Evolutionary conservation across 2,797 vertebrate species (phyloP), one percentile per base, ranked within the genome.

Genomic region (Limnodromus scolopaceus): DNA sequence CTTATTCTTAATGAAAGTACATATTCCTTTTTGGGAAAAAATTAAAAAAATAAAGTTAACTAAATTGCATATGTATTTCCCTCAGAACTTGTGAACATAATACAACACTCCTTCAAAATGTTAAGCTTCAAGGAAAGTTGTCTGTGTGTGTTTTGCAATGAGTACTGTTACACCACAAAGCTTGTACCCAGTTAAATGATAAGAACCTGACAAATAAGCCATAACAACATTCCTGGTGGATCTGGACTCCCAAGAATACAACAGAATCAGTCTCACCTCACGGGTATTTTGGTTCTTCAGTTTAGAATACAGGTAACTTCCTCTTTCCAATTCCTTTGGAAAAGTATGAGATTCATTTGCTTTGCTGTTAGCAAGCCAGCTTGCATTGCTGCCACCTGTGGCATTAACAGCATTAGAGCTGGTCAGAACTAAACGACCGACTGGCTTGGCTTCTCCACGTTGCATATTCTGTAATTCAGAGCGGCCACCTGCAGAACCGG

Each of bases 261-360:
- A 79, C 10, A 93, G 22, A 74, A 74, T 25, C 17, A 1, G 46
- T 77, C 98, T 98, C 97, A 98, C 98, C 98, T 98, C 98, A 51
- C 97, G 98, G 8, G 84, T 79, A 74, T 94, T 97, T 81, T 97
- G 97, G 48, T 82, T 97, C 65, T 94, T 92, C 93, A 96, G 84
- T 77, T 96, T 98, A 60, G 97, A 98, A 94, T 97, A 97, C 85
- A 98, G 80, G 87, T 95, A 97, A 38, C 89, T 95, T 83, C 96
- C 97, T 91, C 68, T 94, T 83, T 96, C 97, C 1, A 17, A 6
- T 9, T 98, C 97, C 95, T 89, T 98, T 0, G 38, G 23, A 57
- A 75, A 68, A 76, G 75, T 2, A 12, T 39, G 82, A 10, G 98
- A 97, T 12, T 97, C 97, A 6, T 98, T 98, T 27, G 66, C 77